Percentiles rank a stretch among this genome's conserved stretches.
Conservation (phyloP, 2,797 vertebrate genomes). For the Rhinophrynus dorsalis region DNA sequence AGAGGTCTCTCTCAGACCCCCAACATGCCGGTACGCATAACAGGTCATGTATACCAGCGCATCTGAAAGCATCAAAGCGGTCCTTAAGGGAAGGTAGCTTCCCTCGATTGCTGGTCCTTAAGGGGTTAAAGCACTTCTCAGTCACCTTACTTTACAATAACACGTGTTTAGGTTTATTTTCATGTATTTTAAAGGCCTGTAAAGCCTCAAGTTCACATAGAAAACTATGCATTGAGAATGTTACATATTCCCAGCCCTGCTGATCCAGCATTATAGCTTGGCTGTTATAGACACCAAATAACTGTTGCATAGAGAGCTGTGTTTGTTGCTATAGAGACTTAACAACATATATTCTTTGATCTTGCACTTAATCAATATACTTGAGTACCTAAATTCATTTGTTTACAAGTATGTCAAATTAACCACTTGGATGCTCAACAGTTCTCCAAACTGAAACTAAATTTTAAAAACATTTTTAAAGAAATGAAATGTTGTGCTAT, state of each 20-base stretch:
- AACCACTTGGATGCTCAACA: too few species aligned
- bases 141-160: too few species aligned
- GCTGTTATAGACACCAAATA: background rate
- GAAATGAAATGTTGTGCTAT: too few species aligned
- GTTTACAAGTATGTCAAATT: background rate
- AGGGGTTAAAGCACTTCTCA: too few species aligned
- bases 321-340: background rate
- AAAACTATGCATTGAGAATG: background rate
- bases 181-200: background rate
- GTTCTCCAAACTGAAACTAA: too few species aligned
- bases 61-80: too few species aligned
- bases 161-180: background rate
- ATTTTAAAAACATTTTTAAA: too few species aligned
- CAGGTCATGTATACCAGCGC: too few species aligned
- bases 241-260: background rate
- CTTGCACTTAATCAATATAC: background rate
- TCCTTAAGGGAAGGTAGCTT: too few species aligned
- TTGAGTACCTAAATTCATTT: background rate
- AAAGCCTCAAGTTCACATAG: background rate
- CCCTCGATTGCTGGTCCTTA: too few species aligned
- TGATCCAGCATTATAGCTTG: background rate
- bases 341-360: background rate
- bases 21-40: too few species aligned
- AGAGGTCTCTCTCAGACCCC: too few species aligned
- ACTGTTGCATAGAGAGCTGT: background rate